A percentile compares a stretch with the other conserved stretches of the same genome.
Evolutionary conservation across 2,888 invertebrate species (phyloP).

Genomic region (Megamerina dolium): DNA sequence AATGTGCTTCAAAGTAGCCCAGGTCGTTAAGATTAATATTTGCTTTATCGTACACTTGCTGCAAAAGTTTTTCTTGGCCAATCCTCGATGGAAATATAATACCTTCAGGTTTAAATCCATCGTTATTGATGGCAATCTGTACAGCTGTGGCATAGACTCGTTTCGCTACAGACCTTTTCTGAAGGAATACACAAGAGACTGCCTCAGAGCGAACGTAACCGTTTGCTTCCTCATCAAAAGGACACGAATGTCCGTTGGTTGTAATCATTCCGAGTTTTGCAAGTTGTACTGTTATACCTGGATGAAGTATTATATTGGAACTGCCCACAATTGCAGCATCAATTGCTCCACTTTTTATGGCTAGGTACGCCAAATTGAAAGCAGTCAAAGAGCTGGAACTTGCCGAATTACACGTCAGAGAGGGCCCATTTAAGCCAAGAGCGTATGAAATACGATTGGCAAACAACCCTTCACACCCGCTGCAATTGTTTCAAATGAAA

Average conservation of each 20-base stretch:
- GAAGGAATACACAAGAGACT: conserved; percentile 63
- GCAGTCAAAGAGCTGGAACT: conserved; percentile 92
- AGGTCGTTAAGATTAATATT: conserved; percentile 63
- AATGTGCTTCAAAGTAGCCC: conserved; percentile 80
- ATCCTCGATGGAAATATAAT: conserved; percentile 63
- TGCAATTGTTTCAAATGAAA: no score
- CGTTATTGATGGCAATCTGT: conserved; percentile 75
- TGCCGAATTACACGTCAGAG: conserved; percentile 83
- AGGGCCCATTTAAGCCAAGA: conserved; percentile 83
- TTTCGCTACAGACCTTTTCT: conserved; percentile 63
- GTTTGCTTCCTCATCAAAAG: conserved; percentile 78
- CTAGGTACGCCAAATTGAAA: conserved; percentile 71
- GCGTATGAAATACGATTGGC: conserved; percentile 88
- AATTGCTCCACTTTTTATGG: conserved; percentile 72
- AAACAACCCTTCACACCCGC: conserved; percentile 84
- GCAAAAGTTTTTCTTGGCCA: conserved; percentile 57
- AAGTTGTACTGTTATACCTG: neutral
- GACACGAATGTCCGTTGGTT: conserved; percentile 78
- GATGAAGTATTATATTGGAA: neutral
- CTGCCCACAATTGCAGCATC: conserved; percentile 88
- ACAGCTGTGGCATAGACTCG: conserved; percentile 64
- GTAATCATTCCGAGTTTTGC: conserved; percentile 67
- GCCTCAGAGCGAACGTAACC: conserved; percentile 84
- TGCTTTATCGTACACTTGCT: conserved; percentile 64
- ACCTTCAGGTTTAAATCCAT: conserved; percentile 68